phyloP scores from a whole-genome alignment of 1,140 invertebrate genomes.

The Brachionus calyciflorus region DNA sequence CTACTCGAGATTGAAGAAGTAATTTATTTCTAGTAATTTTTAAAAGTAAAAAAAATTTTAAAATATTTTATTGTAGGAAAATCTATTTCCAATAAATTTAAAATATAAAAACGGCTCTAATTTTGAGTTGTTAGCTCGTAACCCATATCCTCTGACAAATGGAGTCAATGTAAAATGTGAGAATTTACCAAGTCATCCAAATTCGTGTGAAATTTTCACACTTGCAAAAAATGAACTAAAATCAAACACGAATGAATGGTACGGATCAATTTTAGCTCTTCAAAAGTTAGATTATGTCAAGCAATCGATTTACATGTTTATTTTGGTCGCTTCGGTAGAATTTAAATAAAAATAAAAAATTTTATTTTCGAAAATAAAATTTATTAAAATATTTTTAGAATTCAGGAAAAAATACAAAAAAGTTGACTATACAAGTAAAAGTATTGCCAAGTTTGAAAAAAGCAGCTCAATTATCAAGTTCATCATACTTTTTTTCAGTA shows the following conservation, averaged over 20 bases:
- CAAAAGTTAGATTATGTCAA: background rate
- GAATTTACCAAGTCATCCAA: background rate
- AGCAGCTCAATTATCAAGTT: background rate
- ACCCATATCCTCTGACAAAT: background rate
- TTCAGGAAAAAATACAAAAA: background rate
- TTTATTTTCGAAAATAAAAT: background rate
- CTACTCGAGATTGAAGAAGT: conserved; percentile 23
- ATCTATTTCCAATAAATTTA: background rate
- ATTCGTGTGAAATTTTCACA: conserved; percentile 5
- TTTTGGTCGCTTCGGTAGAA: background rate
- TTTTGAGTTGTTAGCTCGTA: background rate
- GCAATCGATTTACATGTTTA: background rate
- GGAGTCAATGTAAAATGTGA: background rate
- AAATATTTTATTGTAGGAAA: background rate
- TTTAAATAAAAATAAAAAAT: background rate
- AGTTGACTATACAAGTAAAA: background rate
- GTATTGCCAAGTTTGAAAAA: conserved; percentile 12
- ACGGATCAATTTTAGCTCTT: background rate
- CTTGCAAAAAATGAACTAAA: background rate
- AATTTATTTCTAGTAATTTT: background rate
- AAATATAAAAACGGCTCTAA: background rate
- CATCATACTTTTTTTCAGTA: background rate
- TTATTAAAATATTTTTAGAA: background rate
- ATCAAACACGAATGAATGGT: conserved; percentile 1
- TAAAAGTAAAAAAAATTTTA: background rate